Base-by-base conservation (phyloP, 1,140 invertebrate genomes). In the Scaptomyza graminum region DNA sequence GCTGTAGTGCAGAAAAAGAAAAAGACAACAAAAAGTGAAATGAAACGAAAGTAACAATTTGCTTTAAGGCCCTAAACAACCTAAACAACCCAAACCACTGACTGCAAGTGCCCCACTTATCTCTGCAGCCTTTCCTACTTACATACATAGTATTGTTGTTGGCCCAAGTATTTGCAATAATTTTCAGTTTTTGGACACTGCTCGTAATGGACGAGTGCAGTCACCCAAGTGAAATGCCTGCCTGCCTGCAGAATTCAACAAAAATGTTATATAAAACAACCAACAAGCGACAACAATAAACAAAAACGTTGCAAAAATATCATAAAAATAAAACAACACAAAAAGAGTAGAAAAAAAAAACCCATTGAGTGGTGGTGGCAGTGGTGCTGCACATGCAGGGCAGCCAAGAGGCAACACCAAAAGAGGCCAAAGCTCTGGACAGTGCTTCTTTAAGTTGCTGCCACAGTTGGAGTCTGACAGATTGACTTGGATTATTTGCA, bases 11-110 rank as follows among this genome's bases (percentile, higher is more conserved):
- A 59, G 49, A 65, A 43, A 68, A 72, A 41, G 22, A 56, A 34
- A 34, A 34, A 9, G 31, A 34, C 31, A 22, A 22, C 31, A 2
- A 34, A 46, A 75, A 76, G 80, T 80, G 80, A 84, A 84, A 84
- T 85, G 80, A 84, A 84, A 80, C 81, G 80, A 84, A 84, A 84
- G 80, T 84, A 85, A 80, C 76, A 76, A 71, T 67, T 59, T 77
- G 59, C 52, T 22, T 52, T 25, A 63, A 31, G 50, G 50, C 50
- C 61, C 34, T 47, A 16, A 56, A 39, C 59, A 60, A 68, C 37
- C 28, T 28, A 28, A 43, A 18, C 39, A 22, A 22, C 39, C 18
- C 16, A 39, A 37, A 49, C 44, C 34, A 61, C 16, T 47, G 6
- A 15, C 34, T 41, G 18, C 66, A 54, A 41, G 50, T 68, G 57